Evolutionary conservation across 1,140 invertebrate genomes (phyloP), one percentile per base, ranked within the genome.

Genomic region (Pygmarrhopalites habei): DNA sequence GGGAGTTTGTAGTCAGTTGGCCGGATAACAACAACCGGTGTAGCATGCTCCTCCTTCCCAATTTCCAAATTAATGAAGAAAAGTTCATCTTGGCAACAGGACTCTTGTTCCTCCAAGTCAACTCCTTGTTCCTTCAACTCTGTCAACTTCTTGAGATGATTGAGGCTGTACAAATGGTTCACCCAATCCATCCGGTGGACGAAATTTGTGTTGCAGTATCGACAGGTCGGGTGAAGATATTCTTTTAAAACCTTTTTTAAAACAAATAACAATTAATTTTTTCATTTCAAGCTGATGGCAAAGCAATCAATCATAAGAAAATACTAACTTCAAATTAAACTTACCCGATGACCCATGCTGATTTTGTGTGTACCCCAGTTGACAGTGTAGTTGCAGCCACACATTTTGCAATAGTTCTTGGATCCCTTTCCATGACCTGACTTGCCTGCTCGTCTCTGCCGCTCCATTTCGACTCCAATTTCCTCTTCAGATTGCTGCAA

Each of bases 341-440:
- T 67, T 51, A 70, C 69, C 19, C 69, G 46, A 64, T 71, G 69
- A 23, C 64, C 60, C 19, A 71, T 25, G 23, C 63, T 62, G 23
- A 61, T 41, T 58, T 71, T 71, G 30, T 71, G 69, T 10, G 65
- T 64, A 41, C 65, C 65, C 69, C 69, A 71, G 49, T 66, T 71
- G 2, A 65, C 61, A 12, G 57, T 43, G 30, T 71, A 71, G 39
- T 66, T 71, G 29, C 69, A 71, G 43, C 66, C 65, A 39, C 69
- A 71, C 69, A 71, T 71, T 59, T 71, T 71, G 60, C 69, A 71
- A 35, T 61, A 64, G 43, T 65, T 67, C 46, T 64, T 66, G 14
- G 41, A 56, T 17, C 57, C 56, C 35, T 64, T 68, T 44, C 57
- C 57, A 35, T 60, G 49, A 3, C 30, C 43, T 5, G 43, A 32